Base-by-base conservation (phyloP, 2,113 vertebrate genomes). In the Indicator maculatus region DNA sequence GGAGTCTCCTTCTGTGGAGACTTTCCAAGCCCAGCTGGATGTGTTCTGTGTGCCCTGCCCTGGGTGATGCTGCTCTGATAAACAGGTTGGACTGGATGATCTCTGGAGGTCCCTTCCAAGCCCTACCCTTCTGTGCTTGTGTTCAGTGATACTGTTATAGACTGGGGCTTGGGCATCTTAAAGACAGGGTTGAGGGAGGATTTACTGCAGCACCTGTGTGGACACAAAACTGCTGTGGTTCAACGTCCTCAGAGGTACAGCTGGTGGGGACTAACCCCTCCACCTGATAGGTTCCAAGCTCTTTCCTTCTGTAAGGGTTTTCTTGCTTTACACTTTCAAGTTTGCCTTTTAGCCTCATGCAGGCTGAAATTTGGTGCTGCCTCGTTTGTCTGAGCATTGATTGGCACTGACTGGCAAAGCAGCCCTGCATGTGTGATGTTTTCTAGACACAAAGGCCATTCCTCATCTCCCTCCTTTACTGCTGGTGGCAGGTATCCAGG, bases 261-360 rank as follows among this genome's bases (percentile, higher is more conserved):
- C 33, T 66, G 56, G 10, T 60, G 39, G 65, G 56, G 31, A 71
- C 1, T 26, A 59, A 36, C 12, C 10, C 30, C 66, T 67, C 53
- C 23, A 74, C 31, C 45, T 41, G 14, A 50, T 24, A 38, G 45
- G 5, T 27, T 59, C 77, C 73, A 26, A 63, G 20, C n/a, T 56
- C 1, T 77, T 83, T 41, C 30, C 17, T 53, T 30, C 55, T 7
- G 9, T 10, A 27, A 63, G 36, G 24, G 63, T 41, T 83, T 61
- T 52, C 60, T 84, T 75, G 11, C 38, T 86, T 78, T 61, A 12
- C 9, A 13, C 19, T 30, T 60, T 67, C 6, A 15, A 70, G 26
- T 31, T 74, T 47, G 47, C 47, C 1, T 0, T 52, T 85, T 41
- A 26, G 7, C 7, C 36, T 93, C 16, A 8, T 28, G 1, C 0